phyloP scores from a whole-genome alignment of 1,140 invertebrate species.

The Gerris buenoi region DNA sequence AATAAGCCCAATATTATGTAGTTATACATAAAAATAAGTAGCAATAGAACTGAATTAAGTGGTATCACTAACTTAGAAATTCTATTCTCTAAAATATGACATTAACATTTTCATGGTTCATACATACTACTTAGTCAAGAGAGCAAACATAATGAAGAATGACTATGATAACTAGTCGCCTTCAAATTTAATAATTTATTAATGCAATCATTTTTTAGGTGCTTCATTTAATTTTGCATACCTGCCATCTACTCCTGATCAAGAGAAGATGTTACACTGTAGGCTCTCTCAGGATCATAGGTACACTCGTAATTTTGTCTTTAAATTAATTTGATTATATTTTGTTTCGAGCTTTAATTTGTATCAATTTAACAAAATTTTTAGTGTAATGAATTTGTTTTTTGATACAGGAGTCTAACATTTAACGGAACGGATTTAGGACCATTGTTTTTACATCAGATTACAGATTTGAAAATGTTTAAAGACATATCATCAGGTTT shows the following conservation, averaged over 20 bases:
- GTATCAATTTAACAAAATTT: not conserved
- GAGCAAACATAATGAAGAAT: too few relatives aligned
- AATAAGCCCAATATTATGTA: too few relatives aligned
- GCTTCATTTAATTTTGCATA: conserved; percentile 13
- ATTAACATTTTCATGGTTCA: too few relatives aligned
- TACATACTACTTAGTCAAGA: too few relatives aligned
- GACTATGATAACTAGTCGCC: too few relatives aligned
- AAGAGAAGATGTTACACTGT: conserved; percentile 13
- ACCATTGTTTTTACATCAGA: not conserved
- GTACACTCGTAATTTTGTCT: conserved; percentile 3
- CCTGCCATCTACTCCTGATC: not conserved
- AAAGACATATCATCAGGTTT: not conserved
- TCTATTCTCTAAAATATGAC: too few relatives aligned
- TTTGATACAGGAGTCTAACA: not conserved
- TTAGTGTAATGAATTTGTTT: not conserved
- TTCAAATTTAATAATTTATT: too few relatives aligned
- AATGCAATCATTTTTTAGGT: too few relatives aligned
- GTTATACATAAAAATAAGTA: too few relatives aligned
- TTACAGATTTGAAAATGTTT: not conserved
- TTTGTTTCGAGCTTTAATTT: not conserved
- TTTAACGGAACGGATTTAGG: not conserved
- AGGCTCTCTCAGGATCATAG: conserved; percentile 20
- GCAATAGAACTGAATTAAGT: too few relatives aligned
- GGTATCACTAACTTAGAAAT: too few relatives aligned
- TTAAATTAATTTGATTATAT: not conserved